phyloP scores from a whole-genome alignment of 2,113 vertebrate genomes.

The Condylura cristata region DNA sequence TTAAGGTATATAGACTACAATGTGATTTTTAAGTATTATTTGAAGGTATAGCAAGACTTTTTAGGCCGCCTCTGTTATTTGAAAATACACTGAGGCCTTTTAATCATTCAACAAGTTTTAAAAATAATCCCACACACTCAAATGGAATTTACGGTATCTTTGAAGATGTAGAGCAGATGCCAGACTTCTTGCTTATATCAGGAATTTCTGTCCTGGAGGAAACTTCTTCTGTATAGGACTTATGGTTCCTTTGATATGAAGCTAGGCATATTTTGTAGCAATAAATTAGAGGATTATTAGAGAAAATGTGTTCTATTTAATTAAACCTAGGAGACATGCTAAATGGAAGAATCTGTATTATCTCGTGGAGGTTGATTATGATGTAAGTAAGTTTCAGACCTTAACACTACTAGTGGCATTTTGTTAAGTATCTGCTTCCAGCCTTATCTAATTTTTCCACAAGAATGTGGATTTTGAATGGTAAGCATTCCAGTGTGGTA shows the following conservation, averaged over 20 bases:
- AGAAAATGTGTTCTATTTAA: neutral
- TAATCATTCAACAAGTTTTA: neutral
- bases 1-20: neutral
- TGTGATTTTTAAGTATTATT: conserved; percentile 21
- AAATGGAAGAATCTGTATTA: neutral
- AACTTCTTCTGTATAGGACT: neutral
- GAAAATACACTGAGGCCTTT: neutral
- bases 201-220: conserved; percentile 23
- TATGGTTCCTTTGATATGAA: conserved; percentile 21
- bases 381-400: neutral
- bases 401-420: neutral
- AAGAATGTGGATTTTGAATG: conserved; percentile 18
- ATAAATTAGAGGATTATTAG: conserved; percentile 23
- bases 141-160: conserved; percentile 31
- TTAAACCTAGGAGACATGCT: neutral
- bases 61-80: neutral
- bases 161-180: neutral
- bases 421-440: neutral
- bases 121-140: neutral
- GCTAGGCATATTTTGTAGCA: conserved; percentile 29
- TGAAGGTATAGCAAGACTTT: neutral
- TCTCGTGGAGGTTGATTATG: conserved; percentile 17
- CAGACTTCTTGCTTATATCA: conserved; percentile 27
- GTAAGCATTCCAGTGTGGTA: neutral
- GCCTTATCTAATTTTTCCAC: neutral